Evolutionary conservation across 30 jellyfish, hydroid and myxozoan genomes (phyloP).

Genomic region (Aurelia aurita complex sp. Pacific): DNA sequence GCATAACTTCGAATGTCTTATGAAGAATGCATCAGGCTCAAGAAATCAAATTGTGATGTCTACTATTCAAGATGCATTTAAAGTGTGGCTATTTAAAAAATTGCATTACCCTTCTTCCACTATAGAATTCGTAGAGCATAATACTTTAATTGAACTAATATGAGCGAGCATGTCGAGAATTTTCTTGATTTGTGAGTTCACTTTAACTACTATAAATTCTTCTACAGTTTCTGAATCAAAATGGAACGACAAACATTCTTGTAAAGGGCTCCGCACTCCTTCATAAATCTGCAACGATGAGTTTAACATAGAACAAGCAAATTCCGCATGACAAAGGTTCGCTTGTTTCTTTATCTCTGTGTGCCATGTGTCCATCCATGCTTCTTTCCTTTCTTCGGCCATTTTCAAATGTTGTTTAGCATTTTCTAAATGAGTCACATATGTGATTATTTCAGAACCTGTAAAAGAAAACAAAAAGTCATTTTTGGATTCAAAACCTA

Average conservation of each 20-base stretch:
- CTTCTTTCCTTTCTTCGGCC: conserved; percentile 87
- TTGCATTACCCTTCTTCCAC: neutral
- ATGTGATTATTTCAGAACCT: conserved; percentile 88
- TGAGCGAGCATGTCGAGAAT: conserved; percentile 58
- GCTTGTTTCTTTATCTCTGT: conserved; percentile 70
- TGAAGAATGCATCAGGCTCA: too few relatives aligned
- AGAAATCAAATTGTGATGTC: too few relatives aligned
- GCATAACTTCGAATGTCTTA: too few relatives aligned
- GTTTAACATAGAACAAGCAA: conserved; percentile 61
- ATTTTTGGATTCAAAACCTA: too few relatives aligned
- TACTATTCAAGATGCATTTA: neutral
- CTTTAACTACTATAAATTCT: conserved; percentile 88
- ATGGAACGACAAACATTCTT: conserved; percentile 87
- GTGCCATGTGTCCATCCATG: conserved; percentile 98
- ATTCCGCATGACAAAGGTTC: conserved; percentile 84
- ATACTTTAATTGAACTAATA: conserved; percentile 51
- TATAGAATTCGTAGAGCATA: conserved; percentile 18
- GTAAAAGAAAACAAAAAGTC: neutral
- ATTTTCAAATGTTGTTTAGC: conserved; percentile 79
- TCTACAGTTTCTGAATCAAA: conserved; percentile 93
- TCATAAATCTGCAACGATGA: conserved; percentile 75
- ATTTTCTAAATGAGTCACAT: conserved; percentile 72
- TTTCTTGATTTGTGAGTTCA: conserved; percentile 71
- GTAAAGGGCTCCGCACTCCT: conserved; percentile 82
- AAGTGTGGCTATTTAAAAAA: neutral